These are phyloP conservation scores for Trachelus stipa DNA, from an alignment of 2,888 invertebrate species.

Conservation along the genomic window DNA sequence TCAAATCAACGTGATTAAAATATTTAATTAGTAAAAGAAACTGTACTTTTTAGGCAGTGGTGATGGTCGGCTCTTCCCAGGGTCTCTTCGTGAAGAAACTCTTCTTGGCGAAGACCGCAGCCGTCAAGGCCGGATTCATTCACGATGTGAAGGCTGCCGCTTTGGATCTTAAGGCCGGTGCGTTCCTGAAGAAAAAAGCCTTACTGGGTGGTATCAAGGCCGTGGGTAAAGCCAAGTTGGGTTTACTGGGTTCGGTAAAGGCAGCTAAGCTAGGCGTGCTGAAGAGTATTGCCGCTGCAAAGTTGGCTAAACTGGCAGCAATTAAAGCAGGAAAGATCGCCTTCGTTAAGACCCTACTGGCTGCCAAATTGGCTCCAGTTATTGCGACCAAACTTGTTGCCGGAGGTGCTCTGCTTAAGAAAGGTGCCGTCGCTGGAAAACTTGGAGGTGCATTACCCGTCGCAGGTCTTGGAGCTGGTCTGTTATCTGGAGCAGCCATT, in stretches of 20 bases:
- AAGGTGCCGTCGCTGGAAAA: background rate
- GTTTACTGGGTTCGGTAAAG: constrained; percentile 19
- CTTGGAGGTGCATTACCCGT: constrained; percentile 40
- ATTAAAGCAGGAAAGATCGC: constrained; percentile 23
- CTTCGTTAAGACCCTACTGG: constrained; percentile 17
- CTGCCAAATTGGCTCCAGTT: constrained; percentile 16
- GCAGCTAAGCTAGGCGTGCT: constrained; percentile 21
- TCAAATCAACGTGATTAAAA: no score
- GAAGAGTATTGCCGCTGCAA: constrained; percentile 12
- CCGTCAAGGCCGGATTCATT: constrained; percentile 19
- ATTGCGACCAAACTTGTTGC: constrained; percentile 12
- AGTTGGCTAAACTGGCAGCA: constrained; percentile 23
- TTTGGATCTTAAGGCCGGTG: constrained; percentile 23
- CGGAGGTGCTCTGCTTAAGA: background rate
- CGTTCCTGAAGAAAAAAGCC: constrained; percentile 19
- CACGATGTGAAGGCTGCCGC: constrained; percentile 15
- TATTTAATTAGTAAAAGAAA: background rate
- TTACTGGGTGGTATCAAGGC: constrained; percentile 16
- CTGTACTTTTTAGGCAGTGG: constrained; percentile 15
- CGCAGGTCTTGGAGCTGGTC: constrained; percentile 35
- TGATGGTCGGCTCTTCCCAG: constrained; percentile 16
- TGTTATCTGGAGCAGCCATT: constrained; percentile 47
- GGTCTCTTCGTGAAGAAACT: constrained; percentile 17
- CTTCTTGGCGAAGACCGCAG: constrained; percentile 12
- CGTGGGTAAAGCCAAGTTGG: constrained; percentile 19